Evolutionary conservation across 2,888 invertebrate species (phyloP).

Genomic region (Camponotus fellah): DNA sequence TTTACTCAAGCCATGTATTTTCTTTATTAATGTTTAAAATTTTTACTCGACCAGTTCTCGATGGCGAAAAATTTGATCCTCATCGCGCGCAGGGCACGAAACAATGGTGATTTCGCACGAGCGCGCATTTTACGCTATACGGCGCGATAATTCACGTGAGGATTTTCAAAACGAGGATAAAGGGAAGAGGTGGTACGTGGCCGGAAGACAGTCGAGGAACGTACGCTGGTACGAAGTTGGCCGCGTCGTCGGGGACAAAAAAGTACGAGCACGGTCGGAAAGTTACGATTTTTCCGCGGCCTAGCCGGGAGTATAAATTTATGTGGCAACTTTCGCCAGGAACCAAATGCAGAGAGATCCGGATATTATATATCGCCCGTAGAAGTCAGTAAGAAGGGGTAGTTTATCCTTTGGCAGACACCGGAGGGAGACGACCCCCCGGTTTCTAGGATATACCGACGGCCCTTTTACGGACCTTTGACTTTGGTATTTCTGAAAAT

Average conservation of each 20-base stretch:
- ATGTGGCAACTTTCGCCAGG: conserved; percentile 76
- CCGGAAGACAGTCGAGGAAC: conserved; percentile 35
- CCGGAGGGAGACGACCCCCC: conserved; percentile 54
- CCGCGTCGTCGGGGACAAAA: conserved; percentile 52
- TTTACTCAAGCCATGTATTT: neutral
- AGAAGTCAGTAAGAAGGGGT: conserved; percentile 67
- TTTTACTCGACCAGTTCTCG: neutral
- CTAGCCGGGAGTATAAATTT: conserved; percentile 73
- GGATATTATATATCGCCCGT: conserved; percentile 75
- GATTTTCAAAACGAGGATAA: conserved; percentile 57
- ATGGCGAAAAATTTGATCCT: conserved; percentile 12
- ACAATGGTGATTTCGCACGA: conserved; percentile 8
- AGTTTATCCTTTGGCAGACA: conserved; percentile 73
- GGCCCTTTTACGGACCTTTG: conserved; percentile 44
- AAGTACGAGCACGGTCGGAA: conserved; percentile 60
- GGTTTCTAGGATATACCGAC: conserved; percentile 49
- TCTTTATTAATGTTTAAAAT: neutral
- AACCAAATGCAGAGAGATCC: conserved; percentile 76
- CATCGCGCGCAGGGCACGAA: neutral
- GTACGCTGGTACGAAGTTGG: conserved; percentile 55
- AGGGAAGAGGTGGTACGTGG: conserved; percentile 12
- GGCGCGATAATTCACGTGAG: conserved; percentile 62
- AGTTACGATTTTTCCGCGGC: conserved; percentile 74
- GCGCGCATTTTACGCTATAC: conserved; percentile 27
- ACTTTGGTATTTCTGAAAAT: conserved; percentile 51